These are phyloP conservation scores for Nymphalis io DNA, from an alignment of 1,140 invertebrate genomes.

Conservation along the genomic window DNA sequence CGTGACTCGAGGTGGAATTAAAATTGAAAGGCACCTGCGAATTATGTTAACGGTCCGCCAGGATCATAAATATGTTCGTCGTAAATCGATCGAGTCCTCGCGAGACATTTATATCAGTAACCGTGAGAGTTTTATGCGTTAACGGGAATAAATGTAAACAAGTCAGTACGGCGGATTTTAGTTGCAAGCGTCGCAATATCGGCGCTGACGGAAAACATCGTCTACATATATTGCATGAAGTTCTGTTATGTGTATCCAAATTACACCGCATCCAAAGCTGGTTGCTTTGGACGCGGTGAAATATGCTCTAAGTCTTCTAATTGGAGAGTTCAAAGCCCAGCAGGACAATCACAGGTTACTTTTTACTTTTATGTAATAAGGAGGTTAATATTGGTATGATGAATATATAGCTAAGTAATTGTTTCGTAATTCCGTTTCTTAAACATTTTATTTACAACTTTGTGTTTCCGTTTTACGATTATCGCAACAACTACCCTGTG, in stretches of 20 bases:
- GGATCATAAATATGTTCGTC: constrained; percentile 44
- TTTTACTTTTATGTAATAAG: too few relatives aligned
- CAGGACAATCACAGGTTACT: too few relatives aligned
- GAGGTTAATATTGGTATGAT: too few relatives aligned
- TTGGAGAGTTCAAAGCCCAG: too few relatives aligned
- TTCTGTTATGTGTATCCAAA: too few relatives aligned
- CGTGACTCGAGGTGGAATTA: constrained; percentile 17
- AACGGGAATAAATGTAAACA: background rate
- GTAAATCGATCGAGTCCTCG: constrained; percentile 39
- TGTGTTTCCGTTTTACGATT: background rate
- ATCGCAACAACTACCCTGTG: background rate
- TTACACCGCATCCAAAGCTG: too few relatives aligned
- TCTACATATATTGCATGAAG: too few relatives aligned
- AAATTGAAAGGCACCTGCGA: constrained; percentile 48
- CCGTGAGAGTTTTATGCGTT: constrained; percentile 1
- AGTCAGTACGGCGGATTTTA: background rate
- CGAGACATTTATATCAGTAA: background rate
- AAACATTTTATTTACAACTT: background rate
- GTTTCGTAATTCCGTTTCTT: background rate
- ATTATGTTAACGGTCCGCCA: constrained; percentile 42
- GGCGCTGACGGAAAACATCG: too few relatives aligned
- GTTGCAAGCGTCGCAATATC: too few relatives aligned
- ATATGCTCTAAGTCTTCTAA: too few relatives aligned
- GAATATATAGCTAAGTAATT: too few relatives aligned
- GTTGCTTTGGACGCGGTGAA: too few relatives aligned